Conservation (phyloP, 2,888 invertebrate species). For the Malacosoma neustria region DNA sequence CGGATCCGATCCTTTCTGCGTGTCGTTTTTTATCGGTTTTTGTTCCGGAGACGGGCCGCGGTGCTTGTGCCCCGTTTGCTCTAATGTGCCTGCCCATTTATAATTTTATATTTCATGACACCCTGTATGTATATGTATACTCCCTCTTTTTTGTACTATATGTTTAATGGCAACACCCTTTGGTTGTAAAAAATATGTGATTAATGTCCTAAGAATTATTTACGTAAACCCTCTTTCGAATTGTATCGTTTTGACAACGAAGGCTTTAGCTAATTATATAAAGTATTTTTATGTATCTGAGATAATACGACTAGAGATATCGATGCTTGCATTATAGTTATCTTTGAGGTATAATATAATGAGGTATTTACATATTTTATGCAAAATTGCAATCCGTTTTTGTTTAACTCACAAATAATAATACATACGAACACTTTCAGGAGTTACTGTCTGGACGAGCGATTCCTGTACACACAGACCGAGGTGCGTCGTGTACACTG, state of each 20-base stretch:
- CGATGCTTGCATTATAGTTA: too few species aligned
- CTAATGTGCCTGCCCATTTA: conserved; percentile 66
- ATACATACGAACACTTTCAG: too few species aligned
- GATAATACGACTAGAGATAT: too few species aligned
- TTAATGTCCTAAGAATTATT: conserved; percentile 28
- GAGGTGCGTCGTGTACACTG: conserved; percentile 85
- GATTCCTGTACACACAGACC: conserved; percentile 80
- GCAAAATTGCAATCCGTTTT: too few species aligned
- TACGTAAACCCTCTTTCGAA: conserved; percentile 8
- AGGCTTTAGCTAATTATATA: conserved; percentile 5
- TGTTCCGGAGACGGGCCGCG: conserved; percentile 65
- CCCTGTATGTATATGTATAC: conserved; percentile 19
- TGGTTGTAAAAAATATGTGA: conserved; percentile 45
- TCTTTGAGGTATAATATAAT: too few species aligned
- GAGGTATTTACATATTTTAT: too few species aligned
- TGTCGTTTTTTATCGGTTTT: conserved; percentile 69
- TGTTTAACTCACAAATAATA: too few species aligned
- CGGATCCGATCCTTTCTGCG: conserved; percentile 67
- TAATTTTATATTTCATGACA: conserved; percentile 57
- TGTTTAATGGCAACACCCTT: conserved; percentile 45
- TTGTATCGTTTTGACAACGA: not conserved
- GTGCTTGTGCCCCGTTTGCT: conserved; percentile 54
- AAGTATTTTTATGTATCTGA: not conserved
- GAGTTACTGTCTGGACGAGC: conserved; percentile 82
- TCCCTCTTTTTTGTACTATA: conserved; percentile 40